Conservation (phyloP, 64 coral and sea anemone genomes). For the Actinia equina region DNA sequence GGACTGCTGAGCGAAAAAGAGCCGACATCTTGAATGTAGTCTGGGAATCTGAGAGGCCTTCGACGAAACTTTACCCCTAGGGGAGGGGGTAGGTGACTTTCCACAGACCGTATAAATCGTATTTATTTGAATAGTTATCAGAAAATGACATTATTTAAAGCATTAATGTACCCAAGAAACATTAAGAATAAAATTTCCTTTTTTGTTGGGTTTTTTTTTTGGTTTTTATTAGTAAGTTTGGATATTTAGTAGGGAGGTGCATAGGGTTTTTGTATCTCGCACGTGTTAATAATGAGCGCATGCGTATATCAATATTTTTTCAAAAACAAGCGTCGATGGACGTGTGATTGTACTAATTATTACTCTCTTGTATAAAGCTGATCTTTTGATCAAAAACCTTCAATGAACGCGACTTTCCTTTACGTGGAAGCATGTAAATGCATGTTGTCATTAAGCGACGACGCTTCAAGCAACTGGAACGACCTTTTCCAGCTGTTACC, state of each 20-base stretch:
- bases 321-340: conserved; percentile 4
- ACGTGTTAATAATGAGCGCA: not conserved
- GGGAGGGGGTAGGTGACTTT: not conserved
- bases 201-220: not conserved
- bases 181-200: not conserved
- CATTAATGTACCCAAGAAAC: not conserved
- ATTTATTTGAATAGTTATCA: not conserved
- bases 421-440: conserved; percentile 97
- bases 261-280: not conserved
- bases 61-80: not conserved
- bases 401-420: conserved; percentile 83
- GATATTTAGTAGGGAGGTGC: not conserved
- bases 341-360: not conserved
- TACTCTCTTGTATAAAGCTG: not conserved
- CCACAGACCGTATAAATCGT: not conserved
- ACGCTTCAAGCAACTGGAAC: conserved; percentile 44
- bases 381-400: conserved; percentile 9
- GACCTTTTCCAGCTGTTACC: conserved; percentile 79
- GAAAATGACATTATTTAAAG: not conserved
- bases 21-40: conserved; percentile 31
- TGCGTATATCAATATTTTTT: not conserved
- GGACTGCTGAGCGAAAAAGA: conserved; percentile 20
- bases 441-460: conserved; percentile 66
- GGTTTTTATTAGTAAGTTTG: not conserved
- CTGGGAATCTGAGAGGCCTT: not conserved